These are phyloP conservation scores for Cryptotis parvus DNA, from an alignment of 2,113 vertebrate genomes.

Conservation along the genomic window DNA sequence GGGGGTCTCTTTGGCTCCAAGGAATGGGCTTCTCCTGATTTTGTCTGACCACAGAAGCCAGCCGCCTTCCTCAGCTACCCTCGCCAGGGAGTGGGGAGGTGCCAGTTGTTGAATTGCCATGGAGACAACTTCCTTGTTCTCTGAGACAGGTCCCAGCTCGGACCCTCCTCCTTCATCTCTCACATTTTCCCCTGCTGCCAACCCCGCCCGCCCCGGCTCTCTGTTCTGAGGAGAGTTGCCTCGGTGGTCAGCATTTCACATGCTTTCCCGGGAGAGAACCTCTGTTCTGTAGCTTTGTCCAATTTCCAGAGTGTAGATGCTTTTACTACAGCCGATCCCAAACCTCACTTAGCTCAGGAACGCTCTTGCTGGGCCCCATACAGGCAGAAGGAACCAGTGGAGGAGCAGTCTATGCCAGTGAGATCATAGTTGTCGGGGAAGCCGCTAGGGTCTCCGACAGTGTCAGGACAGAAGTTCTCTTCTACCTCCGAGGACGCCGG, in stretches of 20 bases:
- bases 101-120: background rate
- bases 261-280: too few relatives aligned
- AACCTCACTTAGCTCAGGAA: too few relatives aligned
- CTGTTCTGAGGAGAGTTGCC: background rate
- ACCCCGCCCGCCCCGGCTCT: background rate
- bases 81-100: background rate
- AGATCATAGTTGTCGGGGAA: too few relatives aligned
- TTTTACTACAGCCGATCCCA: background rate
- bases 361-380: accelerated
- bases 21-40: background rate
- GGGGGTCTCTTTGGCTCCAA: background rate
- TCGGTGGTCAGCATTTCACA: background rate
- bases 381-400: too few relatives aligned
- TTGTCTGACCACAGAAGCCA: background rate
- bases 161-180: background rate
- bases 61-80: background rate
- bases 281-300: background rate
- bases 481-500: too few relatives aligned
- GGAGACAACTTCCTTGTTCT: background rate
- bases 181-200: background rate
- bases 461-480: too few relatives aligned
- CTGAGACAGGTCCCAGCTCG: background rate
- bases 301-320: background rate
- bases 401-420: too few relatives aligned
- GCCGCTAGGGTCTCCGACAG: too few relatives aligned